phyloP scores from a whole-genome alignment of 1,140 invertebrate genomes.

The Gryon sp. region DNA sequence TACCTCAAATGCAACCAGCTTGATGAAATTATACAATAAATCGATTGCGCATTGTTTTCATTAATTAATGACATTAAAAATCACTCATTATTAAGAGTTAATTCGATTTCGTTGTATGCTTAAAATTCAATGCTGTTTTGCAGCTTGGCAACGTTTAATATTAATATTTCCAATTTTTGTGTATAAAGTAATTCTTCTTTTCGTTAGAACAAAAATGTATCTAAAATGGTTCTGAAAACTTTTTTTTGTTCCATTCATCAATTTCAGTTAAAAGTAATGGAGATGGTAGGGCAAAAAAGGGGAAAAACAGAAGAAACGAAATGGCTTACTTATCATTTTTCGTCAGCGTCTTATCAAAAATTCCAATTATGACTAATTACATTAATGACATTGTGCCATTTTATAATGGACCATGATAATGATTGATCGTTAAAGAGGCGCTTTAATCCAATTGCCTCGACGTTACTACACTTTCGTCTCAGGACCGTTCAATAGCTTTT shows the following conservation, averaged over 20 bases:
- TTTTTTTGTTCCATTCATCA: conserved; percentile 24
- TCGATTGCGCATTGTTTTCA: conserved; percentile 21
- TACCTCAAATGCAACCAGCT: conserved; percentile 11
- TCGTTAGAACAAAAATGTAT: too few relatives aligned
- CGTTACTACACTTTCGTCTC: conserved; percentile 34
- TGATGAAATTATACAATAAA: conserved; percentile 26
- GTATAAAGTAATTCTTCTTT: too few relatives aligned
- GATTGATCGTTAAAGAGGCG: conserved; percentile 51
- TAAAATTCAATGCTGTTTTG: background rate
- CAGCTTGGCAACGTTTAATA: too few relatives aligned
- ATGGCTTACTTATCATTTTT: conserved; percentile 22
- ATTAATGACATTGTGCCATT: conserved; percentile 22
- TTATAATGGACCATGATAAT: conserved; percentile 43
- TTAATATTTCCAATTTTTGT: too few relatives aligned
- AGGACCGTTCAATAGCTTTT: conserved; percentile 35
- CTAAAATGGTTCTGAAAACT: too few relatives aligned
- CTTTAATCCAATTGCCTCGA: conserved; percentile 43
- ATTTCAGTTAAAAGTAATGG: conserved; percentile 13
- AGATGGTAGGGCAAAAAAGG: conserved; percentile 10
- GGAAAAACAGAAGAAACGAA: too few relatives aligned
- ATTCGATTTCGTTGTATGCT: conserved; percentile 16
- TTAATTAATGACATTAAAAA: conserved; percentile 39
- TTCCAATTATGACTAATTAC: conserved; percentile 33
- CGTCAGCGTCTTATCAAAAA: conserved; percentile 12
- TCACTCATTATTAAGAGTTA: conserved; percentile 20